Base-by-base conservation (phyloP, 2,888 invertebrate species). In the Hypselothyrea guttata region DNA sequence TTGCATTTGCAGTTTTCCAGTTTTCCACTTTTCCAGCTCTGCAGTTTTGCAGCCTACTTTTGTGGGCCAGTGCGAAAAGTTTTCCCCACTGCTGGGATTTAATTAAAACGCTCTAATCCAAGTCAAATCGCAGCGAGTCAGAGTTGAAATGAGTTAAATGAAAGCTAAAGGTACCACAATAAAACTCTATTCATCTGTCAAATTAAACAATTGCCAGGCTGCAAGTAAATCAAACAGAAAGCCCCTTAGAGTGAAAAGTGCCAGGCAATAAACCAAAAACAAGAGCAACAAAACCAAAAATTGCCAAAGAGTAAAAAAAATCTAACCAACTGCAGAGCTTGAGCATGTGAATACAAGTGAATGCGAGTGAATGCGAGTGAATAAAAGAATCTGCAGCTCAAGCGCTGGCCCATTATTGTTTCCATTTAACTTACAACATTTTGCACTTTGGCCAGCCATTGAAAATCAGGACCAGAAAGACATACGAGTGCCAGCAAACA, bases 371-470 rank as follows among this genome's bases (percentile, higher is more conserved):
- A n/a, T 1, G 8, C 34, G 38, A 31, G 18, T 13, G 28, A 18
- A 28, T 7, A 7, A 28, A 9, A 11, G 28, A 30, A 28, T 35
- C 37, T 28, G 11, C 11, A 18, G 15, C 22, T 31, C 31, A 22
- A 54, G 55, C 68, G 55, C 72, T 65, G 75, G 70, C 84, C 85
- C 86, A 86, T 86, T 86, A 86, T 84, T 77, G 77, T 75, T 78
- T 78, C 86, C 86, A 87, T 87, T 87, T 84, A 86, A 86, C 86
- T 87, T 85, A 87, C 87, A 87, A 76, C 87, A 81, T 74, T 87
- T 87, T 87, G 87, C 86, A 87, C 87, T 87, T 87, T 86, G 84
- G 72, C 61, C 68, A 56, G 59, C 62, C 54, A 72, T 47, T 56
- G 62, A 54, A 55, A 74, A 72, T 69, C 56, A 65, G 54, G 47